Conservation (phyloP, 2,888 invertebrate genomes). For the Cephus rjabovi region DNA sequence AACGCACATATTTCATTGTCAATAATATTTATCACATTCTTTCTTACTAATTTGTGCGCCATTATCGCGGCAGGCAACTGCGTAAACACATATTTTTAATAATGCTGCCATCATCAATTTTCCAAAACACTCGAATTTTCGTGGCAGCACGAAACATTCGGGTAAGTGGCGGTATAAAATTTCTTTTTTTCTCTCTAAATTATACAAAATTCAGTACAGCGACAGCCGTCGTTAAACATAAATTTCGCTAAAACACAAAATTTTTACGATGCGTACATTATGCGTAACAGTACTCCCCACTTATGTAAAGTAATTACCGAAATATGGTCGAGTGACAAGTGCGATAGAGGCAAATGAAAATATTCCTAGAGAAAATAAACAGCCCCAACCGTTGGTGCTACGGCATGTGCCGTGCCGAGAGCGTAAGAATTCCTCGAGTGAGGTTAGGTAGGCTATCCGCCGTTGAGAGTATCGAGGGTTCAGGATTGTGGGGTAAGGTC, state of each 20-base stretch:
- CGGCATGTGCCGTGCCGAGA: background rate
- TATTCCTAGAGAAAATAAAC: background rate
- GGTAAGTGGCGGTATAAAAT: background rate
- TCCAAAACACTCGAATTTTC: background rate
- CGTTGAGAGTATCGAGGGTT: background rate
- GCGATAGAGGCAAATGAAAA: background rate
- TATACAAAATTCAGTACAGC: background rate
- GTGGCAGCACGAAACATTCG: background rate
- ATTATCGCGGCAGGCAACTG: background rate
- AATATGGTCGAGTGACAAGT: background rate
- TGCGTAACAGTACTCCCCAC: background rate
- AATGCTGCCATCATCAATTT: background rate
- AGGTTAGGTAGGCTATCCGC: background rate
- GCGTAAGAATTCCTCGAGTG: background rate
- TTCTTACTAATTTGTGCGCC: background rate
- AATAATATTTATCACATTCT: background rate
- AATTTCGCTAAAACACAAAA: no score
- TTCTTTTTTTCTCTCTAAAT: background rate
- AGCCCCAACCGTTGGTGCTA: background rate
- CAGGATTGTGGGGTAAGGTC: background rate
- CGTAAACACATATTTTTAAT: background rate
- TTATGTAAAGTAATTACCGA: background rate
- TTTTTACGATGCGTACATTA: no score
- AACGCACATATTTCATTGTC: background rate
- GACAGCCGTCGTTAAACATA: no score